Conservation (phyloP, 2,113 vertebrate genomes). For the Gasterosteus nipponicus region DNA sequence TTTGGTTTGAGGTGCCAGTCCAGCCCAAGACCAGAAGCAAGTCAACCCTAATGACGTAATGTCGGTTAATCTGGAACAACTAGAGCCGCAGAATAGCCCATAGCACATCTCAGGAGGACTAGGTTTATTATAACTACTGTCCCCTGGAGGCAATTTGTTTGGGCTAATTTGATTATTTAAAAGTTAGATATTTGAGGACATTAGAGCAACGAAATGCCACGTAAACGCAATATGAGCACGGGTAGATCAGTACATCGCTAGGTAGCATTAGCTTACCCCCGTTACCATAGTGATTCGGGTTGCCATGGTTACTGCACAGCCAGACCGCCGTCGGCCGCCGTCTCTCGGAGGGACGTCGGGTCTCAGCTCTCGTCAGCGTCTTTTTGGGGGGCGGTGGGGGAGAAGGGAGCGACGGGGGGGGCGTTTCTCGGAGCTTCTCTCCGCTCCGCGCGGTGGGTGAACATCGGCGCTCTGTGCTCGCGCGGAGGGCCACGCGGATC, state of each 20-base stretch:
- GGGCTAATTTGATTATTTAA: neutral
- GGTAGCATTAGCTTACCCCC: neutral
- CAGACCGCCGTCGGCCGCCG: neutral
- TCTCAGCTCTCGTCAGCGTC: conserved; percentile 29
- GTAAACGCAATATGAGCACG: too few species aligned
- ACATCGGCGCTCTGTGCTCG: too few species aligned
- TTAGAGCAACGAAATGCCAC: neutral
- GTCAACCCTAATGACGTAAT: neutral
- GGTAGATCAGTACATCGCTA: neutral
- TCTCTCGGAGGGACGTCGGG: conserved; percentile 12
- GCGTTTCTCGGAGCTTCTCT: conserved; percentile 52
- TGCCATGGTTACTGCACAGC: conserved; percentile 12
- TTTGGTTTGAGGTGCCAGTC: neutral
- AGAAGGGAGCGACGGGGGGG: conserved; percentile 18
- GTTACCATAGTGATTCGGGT: neutral
- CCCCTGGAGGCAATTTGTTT: neutral
- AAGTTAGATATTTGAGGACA: neutral
- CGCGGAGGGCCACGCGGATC: too few species aligned
- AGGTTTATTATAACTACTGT: too few species aligned
- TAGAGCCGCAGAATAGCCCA: neutral
- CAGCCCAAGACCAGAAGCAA: neutral
- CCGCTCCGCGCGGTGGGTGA: conserved; percentile 4
- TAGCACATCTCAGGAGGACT: neutral
- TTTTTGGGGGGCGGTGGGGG: conserved; percentile 39
- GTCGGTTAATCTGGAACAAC: neutral